Evolutionary conservation across 2,888 invertebrate genomes (phyloP), one percentile per base, ranked within the genome.

Genomic region (Lycaena phlaeas): DNA sequence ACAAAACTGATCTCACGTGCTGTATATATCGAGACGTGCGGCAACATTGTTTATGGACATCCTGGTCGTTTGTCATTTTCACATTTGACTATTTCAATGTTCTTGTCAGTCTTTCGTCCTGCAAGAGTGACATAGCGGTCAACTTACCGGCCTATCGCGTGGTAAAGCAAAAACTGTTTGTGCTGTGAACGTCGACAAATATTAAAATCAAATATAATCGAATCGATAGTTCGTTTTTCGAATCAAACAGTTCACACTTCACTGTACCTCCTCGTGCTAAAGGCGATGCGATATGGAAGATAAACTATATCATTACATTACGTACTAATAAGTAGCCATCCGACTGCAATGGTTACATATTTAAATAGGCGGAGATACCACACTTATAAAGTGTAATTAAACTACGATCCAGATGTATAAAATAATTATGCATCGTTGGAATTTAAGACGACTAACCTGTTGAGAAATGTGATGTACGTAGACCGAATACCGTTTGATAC

Each of bases 361-460:
- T 66, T 74, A 81, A 81, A 84, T 84, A 84, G 84, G 84, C 84
- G 84, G 84, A 84, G 75, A 71, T 22, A 34, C 71, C 69, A 79
- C 77, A 79, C 78, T 78, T 79, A 76, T 67, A 74, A 78, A 79
- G 82, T 82, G 81, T 77, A 77, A 77, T 81, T 74, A 79, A 76
- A 79, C 82, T 82, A 82, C 79, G 64, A 72, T 71, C 76, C 72
- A 73, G 77, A 78, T 75, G 79, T 76, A 81, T 76, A 78, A 76
- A 74, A 68, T 57, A 42, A 79, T 77, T 79, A 81, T 77, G 75
- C 81, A 77, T 79, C 72, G 57, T 68, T 62, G 64, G 62, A 67
- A 77, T 75, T 71, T 74, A 74, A 78, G 70, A 14, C 30, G 25
- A 30, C 30, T 39, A 39, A 39, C 26, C 17, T 29, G 28, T 14